A percentile compares a stretch with the other conserved stretches of the same genome.
These are phyloP conservation scores for Neofelis nebulosa DNA, from an alignment of 2,113 vertebrate species.

Conservation along the genomic window DNA sequence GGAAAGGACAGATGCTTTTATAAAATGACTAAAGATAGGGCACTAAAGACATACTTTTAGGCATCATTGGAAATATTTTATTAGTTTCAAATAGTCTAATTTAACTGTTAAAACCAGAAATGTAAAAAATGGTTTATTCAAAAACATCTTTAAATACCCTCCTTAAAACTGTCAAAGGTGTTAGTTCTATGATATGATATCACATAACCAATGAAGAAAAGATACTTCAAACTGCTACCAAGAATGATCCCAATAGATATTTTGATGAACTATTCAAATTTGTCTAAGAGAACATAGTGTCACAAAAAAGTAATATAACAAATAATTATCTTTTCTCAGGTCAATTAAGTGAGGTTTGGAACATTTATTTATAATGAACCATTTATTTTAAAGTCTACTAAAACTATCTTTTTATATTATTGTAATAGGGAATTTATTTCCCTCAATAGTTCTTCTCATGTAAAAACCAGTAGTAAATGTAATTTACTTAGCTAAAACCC, in stretches of 20 bases:
- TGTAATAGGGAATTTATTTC: constrained; percentile 31
- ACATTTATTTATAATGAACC: background rate
- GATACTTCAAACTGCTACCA: background rate
- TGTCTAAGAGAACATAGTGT: background rate
- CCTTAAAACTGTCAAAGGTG: background rate
- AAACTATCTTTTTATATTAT: constrained; percentile 35
- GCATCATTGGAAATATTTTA: background rate
- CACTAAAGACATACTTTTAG: background rate
- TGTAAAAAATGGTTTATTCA: background rate
- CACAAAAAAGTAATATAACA: constrained; percentile 42
- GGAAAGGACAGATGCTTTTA: background rate
- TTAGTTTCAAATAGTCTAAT: constrained; percentile 17
- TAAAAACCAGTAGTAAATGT: constrained; percentile 30
- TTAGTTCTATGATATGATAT: background rate
- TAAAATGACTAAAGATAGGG: background rate
- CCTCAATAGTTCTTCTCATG: background rate
- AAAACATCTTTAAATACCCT: background rate
- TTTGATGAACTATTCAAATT: constrained; percentile 35
- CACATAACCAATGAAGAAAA: background rate
- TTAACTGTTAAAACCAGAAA: constrained; percentile 28
- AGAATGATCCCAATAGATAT: background rate
- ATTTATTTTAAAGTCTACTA: constrained; percentile 54
- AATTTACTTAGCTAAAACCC: background rate
- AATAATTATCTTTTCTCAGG: constrained; percentile 5
- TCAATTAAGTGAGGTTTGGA: background rate